Percentiles rank a stretch among this genome's conserved stretches.
These are phyloP conservation scores for Pseudois nayaur DNA, from an alignment of 2,113 vertebrate genomes.

Conservation along the genomic window DNA sequence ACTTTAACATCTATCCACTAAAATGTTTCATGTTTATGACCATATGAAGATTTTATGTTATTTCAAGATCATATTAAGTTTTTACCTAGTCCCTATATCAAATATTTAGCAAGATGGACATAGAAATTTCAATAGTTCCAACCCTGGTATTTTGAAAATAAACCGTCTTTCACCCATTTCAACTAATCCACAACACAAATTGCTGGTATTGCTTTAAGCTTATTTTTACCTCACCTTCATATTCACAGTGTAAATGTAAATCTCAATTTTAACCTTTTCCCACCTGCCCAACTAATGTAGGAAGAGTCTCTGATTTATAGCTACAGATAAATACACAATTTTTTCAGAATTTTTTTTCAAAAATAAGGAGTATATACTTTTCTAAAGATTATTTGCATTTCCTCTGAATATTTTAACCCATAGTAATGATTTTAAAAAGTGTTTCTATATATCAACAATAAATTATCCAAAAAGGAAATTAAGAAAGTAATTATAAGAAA, in stretches of 20 bases:
- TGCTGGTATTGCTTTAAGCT: not conserved
- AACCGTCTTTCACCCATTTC: not conserved
- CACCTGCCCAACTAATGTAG: not conserved
- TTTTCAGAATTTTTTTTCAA: not conserved
- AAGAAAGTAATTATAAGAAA: not conserved
- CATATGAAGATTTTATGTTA: not conserved
- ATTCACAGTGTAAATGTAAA: not conserved
- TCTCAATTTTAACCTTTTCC: not conserved
- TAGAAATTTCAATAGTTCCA: not conserved
- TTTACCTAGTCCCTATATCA: not conserved
- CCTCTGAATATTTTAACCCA: not conserved
- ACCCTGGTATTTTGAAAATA: not conserved
- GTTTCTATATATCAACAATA: not conserved
- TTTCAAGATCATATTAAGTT: not conserved
- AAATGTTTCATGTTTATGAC: not conserved
- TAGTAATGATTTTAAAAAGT: not conserved
- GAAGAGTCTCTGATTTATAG: not conserved
- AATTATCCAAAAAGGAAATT: not conserved
- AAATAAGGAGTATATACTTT: not conserved
- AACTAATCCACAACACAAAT: not conserved
- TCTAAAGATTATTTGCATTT: not conserved
- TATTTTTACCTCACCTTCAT: not conserved
- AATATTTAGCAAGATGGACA: not conserved
- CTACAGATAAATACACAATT: not conserved
- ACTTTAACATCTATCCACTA: not conserved